phyloP scores from a whole-genome alignment of 2,797 vertebrate genomes.

The Spinus pinus region DNA sequence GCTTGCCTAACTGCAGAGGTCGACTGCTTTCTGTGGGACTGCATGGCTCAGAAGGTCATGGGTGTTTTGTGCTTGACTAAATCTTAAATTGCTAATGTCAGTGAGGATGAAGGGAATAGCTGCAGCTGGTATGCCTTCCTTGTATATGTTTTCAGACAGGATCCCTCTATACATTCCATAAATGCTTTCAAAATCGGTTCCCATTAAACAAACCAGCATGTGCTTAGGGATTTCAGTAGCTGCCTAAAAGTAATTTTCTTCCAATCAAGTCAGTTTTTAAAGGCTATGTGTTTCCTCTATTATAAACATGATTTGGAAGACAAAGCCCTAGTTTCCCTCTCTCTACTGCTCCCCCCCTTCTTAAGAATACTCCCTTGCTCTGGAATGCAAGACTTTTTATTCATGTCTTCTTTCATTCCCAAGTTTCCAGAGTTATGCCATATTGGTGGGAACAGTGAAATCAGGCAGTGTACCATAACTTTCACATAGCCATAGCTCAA shows the following conservation, averaged over 20 bases:
- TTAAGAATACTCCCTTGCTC: conserved; percentile 23
- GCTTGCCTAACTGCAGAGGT: not conserved
- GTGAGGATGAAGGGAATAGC: conserved; percentile 52
- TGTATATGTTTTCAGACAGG: conserved; percentile 46
- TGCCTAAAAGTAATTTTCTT: conserved; percentile 59
- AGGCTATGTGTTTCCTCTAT: conserved; percentile 41
- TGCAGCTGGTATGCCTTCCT: conserved; percentile 58
- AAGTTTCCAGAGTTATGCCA: conserved; percentile 18
- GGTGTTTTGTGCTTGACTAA: conserved; percentile 57
- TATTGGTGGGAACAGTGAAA: conserved; percentile 35
- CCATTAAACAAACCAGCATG: conserved; percentile 66
- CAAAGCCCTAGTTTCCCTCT: conserved; percentile 16
- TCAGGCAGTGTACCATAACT: not conserved
- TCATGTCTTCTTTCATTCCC: conserved; percentile 40
- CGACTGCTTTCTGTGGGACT: not conserved
- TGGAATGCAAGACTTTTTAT: conserved; percentile 51
- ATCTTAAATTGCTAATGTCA: conserved; percentile 50
- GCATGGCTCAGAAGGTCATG: conserved; percentile 41
- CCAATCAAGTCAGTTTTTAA: conserved; percentile 60
- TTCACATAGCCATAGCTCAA: not conserved
- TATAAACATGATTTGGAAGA: conserved; percentile 35
- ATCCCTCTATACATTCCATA: conserved; percentile 66
- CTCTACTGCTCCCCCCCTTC: not conserved
- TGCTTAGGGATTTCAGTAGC: conserved; percentile 65
- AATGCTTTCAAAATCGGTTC: conserved; percentile 66